Conservation (phyloP, 2,113 vertebrate genomes). For the Pteruthius melanotis region DNA sequence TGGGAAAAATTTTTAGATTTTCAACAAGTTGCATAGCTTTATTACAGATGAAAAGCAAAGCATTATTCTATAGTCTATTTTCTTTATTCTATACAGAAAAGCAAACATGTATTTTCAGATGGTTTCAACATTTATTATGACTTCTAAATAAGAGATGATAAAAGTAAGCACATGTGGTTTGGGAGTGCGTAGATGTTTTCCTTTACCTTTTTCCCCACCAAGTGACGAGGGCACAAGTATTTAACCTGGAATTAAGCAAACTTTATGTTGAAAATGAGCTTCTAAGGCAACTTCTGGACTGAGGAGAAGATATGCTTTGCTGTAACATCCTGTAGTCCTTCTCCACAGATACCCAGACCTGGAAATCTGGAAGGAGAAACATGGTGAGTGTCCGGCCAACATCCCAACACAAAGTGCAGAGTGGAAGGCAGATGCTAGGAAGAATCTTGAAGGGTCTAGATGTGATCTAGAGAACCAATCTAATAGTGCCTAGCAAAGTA, state of each 20-base stretch:
- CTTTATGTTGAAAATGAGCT: not conserved
- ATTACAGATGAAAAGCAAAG: not conserved
- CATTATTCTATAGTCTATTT: not conserved
- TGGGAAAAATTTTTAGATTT: not conserved
- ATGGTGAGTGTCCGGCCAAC: not conserved
- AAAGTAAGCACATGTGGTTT: accelerated
- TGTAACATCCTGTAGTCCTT: not conserved
- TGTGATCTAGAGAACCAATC: not conserved
- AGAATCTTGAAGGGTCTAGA: not conserved
- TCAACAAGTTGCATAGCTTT: not conserved
- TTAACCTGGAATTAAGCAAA: not conserved
- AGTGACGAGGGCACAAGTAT: not conserved
- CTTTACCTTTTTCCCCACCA: not conserved
- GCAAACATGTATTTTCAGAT: not conserved
- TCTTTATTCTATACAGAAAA: not conserved
- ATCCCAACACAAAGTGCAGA: not conserved
- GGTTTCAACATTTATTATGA: not conserved
- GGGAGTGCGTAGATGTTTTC: not conserved
- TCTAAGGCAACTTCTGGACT: not conserved
- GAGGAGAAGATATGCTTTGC: not conserved
- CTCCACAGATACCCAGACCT: not conserved
- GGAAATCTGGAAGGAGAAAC: not conserved
- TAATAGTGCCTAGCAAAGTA: not conserved
- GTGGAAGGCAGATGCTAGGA: not conserved
- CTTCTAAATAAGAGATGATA: not conserved